Evolutionary conservation across 2,888 invertebrate genomes (phyloP).

Genomic region (Drosophila paranaensis): DNA sequence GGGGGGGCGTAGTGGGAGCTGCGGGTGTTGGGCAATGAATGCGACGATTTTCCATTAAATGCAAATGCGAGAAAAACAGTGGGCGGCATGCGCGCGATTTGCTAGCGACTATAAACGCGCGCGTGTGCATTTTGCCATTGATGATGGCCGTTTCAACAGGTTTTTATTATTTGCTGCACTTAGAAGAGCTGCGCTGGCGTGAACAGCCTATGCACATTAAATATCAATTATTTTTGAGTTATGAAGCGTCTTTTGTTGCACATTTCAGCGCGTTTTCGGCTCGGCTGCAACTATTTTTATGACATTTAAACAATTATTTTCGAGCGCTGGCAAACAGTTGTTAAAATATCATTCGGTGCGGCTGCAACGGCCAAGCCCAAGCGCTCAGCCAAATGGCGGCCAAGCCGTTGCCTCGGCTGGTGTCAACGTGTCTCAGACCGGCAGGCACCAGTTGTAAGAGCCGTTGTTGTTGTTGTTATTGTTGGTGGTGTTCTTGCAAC

Average conservation of each 20-base stretch:
- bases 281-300: constrained; percentile 58
- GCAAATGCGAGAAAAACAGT: constrained; percentile 51
- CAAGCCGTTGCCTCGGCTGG: constrained; percentile 55
- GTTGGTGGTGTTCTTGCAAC: constrained; percentile 52
- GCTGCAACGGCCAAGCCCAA: constrained; percentile 47
- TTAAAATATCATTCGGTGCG: constrained; percentile 66
- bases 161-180: not conserved
- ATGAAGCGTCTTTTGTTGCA: constrained; percentile 27
- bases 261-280: constrained; percentile 13
- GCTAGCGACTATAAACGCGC: constrained; percentile 47
- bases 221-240: constrained; percentile 5
- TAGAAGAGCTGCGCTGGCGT: not conserved
- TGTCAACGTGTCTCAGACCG: constrained; percentile 78
- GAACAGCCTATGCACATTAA: constrained; percentile 9
- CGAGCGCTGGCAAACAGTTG: constrained; percentile 54
- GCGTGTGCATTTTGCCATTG: constrained; percentile 25
- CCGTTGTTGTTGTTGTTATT: constrained; percentile 27
- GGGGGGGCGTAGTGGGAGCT: not conserved
- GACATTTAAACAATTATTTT: constrained; percentile 81
- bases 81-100: constrained; percentile 51
- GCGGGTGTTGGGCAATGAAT: constrained; percentile 34
- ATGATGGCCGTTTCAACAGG: constrained; percentile 8
- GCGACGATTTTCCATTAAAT: constrained; percentile 51
- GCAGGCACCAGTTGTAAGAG: constrained; percentile 30
- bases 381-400: constrained; percentile 47